Evolutionary conservation across 2,888 invertebrate species (phyloP).

Genomic region (Dasypolia templi): DNA sequence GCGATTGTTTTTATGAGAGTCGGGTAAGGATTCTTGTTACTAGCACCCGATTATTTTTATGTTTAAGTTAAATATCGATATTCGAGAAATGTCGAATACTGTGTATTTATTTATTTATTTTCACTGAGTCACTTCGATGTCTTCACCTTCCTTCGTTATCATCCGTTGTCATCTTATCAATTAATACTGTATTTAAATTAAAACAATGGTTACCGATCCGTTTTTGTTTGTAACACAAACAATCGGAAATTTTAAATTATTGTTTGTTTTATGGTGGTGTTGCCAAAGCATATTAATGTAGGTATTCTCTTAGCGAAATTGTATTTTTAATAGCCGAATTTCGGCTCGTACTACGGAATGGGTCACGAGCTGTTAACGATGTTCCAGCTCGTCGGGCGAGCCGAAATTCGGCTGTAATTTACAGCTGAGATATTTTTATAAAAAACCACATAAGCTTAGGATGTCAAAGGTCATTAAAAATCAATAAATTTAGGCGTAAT

Average conservation of each 20-base stretch:
- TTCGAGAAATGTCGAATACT: slow-evolving; percentile 11
- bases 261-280: not conserved
- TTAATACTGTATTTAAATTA: not conserved
- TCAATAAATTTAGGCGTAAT: too few species aligned
- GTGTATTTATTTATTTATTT: slow-evolving; percentile 1
- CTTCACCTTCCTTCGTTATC: slow-evolving; percentile 11
- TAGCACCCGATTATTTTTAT: slow-evolving; percentile 41
- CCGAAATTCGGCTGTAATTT: too few species aligned
- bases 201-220: slow-evolving; percentile 4
- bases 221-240: slow-evolving; percentile 21
- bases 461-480: too few species aligned
- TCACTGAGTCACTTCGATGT: slow-evolving; percentile 18
- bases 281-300: not conserved
- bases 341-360: too few species aligned
- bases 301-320: not conserved
- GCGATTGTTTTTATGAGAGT: slow-evolving; percentile 61
- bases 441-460: too few species aligned
- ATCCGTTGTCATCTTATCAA: slow-evolving; percentile 15
- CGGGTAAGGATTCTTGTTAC: slow-evolving; percentile 46
- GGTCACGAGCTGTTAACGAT: too few species aligned
- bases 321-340: too few species aligned
- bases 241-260: not conserved
- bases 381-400: too few species aligned
- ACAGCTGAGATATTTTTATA: too few species aligned
- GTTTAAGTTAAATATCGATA: slow-evolving; percentile 40